Evolutionary conservation across 92 coral and sea anemone species (phyloP), one percentile per base, ranked within the genome.

Genomic region (Parazoanthus swiftii): DNA sequence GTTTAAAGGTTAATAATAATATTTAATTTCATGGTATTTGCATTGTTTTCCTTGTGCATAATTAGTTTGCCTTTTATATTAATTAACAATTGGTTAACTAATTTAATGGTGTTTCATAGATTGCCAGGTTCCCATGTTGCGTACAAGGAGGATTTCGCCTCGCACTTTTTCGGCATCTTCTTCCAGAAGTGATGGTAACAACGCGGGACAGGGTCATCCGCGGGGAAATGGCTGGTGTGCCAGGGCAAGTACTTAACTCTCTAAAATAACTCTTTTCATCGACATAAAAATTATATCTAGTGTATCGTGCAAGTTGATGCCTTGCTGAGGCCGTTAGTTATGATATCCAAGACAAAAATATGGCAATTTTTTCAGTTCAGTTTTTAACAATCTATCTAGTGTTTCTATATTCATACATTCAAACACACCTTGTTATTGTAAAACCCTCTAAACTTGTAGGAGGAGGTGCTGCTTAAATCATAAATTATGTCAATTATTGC

Each of bases 221-320:
- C 21, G 66, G 20, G 42, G 66, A 23, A 71, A 46, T 39, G 87
- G 87, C 38, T 84, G 87, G 87, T 84, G 87, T 20, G 78, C 87
- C 7, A 70, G 71, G 44, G 87, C 36, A 70, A 71, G 79, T 67
- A 16, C 18, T 15, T 11, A 15, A 21, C 43, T n/a, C 23, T 18
- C 43, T 0, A 74, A 36, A 7, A 3, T 15, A 73, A 13, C 4
- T 66, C 33, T 15, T 71, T 74, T 74, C 39, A 29, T 2, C 18
- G 14, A 29, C 7, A 23, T 23, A 14, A 29, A 15, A 18, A 15
- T 54, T 1, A 54, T 13, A 7, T 54, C 59, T 11, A 54, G 59
- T 13, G 18, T 54, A 54, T 54, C 8, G 1, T 46, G 18, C 59
- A 54, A 0, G 59, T 11, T 15, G 59, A 13, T 14, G 18, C 51